Conservation (phyloP, 2,113 vertebrate genomes). For the Pterophyllum scalare region DNA sequence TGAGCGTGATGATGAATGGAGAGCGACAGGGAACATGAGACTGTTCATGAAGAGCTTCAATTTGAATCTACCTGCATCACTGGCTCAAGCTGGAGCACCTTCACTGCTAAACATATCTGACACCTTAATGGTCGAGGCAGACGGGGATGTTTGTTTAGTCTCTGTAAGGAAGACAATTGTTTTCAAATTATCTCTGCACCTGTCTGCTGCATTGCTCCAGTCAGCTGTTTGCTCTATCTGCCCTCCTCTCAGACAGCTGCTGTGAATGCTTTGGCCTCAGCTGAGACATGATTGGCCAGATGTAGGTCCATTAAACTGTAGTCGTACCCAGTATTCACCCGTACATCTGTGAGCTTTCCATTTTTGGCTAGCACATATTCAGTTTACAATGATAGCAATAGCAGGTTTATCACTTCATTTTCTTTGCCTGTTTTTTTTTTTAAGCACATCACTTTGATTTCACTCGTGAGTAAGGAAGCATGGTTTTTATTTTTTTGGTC, state of each 20-base stretch:
- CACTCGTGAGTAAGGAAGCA: too few relatives aligned
- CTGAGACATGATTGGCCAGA: neutral
- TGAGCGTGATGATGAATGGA: neutral
- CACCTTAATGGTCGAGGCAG: conserved; percentile 32
- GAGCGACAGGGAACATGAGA: neutral
- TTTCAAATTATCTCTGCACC: conserved; percentile 28
- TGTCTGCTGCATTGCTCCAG: conserved; percentile 7
- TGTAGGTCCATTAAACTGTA: neutral
- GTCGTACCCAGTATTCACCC: neutral
- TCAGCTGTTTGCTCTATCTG: neutral
- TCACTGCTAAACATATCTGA: conserved; percentile 47
- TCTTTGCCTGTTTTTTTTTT: too few relatives aligned
- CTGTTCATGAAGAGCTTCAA: neutral
- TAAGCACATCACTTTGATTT: too few relatives aligned
- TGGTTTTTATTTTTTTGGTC: too few relatives aligned
- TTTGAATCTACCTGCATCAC: neutral
- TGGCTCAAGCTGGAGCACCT: conserved; percentile 25
- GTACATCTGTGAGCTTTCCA: neutral
- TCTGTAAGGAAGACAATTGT: conserved; percentile 25
- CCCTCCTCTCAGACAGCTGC: neutral
- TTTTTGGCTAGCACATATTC: neutral
- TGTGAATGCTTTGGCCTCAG: neutral
- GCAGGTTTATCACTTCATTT: neutral
- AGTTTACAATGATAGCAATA: neutral
- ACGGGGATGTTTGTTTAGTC: conserved; percentile 39